These are phyloP conservation scores for Hypsopygia costalis DNA, from an alignment of 2,888 invertebrate genomes.

Conservation along the genomic window DNA sequence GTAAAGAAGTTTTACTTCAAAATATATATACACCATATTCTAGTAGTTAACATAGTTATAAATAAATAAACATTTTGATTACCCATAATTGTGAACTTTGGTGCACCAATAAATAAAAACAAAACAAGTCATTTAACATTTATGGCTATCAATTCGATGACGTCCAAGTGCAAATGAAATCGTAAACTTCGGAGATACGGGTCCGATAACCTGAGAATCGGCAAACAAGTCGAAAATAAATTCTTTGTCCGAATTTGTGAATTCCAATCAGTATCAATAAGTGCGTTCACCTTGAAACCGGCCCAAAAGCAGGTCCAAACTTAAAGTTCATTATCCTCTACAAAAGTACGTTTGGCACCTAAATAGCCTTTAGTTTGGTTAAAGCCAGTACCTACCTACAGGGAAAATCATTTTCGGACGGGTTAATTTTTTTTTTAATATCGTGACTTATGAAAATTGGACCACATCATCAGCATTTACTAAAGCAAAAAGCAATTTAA, in stretches of 20 bases:
- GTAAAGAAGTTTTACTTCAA: no score
- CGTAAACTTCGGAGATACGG: conserved; percentile 49
- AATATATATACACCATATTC: no score
- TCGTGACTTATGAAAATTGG: no score
- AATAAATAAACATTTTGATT: no score
- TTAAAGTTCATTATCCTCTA: conserved; percentile 70
- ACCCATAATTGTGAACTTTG: not conserved
- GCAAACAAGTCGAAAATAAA: conserved; percentile 64
- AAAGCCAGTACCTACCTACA: conserved; percentile 22
- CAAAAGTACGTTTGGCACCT: conserved; percentile 39
- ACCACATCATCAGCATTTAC: no score
- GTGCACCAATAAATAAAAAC: not conserved
- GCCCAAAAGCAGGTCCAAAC: conserved; percentile 52
- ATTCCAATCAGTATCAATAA: conserved; percentile 58
- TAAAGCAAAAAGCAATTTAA: no score
- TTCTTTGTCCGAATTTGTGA: conserved; percentile 53
- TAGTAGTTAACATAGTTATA: no score
- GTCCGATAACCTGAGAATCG: conserved; percentile 65
- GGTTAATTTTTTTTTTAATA: no score
- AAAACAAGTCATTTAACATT: not conserved
- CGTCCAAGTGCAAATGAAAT: conserved; percentile 40
- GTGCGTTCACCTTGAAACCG: conserved; percentile 76
- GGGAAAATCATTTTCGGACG: conserved; percentile 11
- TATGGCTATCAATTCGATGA: conserved; percentile 3
- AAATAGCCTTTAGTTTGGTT: conserved; percentile 24